These are phyloP conservation scores for Latrodectus hesperus DNA, from an alignment of 2,888 invertebrate genomes.

Conservation along the genomic window DNA sequence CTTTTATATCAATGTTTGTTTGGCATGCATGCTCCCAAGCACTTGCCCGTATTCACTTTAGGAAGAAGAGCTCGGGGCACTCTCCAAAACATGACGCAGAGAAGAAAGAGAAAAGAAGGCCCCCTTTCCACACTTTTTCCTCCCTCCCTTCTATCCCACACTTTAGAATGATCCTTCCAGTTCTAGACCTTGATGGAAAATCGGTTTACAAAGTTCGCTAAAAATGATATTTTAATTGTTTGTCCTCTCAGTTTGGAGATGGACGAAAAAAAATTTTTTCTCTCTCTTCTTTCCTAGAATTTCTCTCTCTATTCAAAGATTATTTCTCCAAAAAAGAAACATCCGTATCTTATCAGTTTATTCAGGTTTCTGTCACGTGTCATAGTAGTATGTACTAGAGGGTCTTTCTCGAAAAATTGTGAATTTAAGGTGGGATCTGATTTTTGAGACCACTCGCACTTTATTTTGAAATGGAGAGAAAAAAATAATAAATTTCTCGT, in stretches of 20 bases:
- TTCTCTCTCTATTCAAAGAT: constrained; percentile 20
- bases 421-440: not conserved
- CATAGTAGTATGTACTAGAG: not conserved
- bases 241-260: constrained; percentile 13
- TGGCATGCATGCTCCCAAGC: constrained; percentile 60
- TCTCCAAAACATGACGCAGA: constrained; percentile 26
- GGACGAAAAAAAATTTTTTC: not conserved
- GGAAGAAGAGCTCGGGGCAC: constrained; percentile 44
- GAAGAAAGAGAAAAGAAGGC: constrained; percentile 9
- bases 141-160: constrained; percentile 2
- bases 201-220: constrained; percentile 54
- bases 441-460: not conserved
- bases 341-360: not conserved
- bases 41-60: constrained; percentile 46
- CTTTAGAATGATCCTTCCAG: not conserved
- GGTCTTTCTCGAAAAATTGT: not conserved
- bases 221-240: constrained; percentile 60
- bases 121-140: constrained; percentile 23
- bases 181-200: constrained; percentile 38
- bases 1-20: constrained; percentile 69
- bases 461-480: not conserved
- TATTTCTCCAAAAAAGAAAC: constrained; percentile 8
- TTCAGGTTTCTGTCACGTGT: not conserved
- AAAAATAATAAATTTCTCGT: not conserved
- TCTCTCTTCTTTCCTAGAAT: constrained; percentile 11